A percentile compares a stretch with the other conserved stretches of the same genome.
Conservation (phyloP, 1,140 invertebrate species). For the Oreohelix idahoensis region DNA sequence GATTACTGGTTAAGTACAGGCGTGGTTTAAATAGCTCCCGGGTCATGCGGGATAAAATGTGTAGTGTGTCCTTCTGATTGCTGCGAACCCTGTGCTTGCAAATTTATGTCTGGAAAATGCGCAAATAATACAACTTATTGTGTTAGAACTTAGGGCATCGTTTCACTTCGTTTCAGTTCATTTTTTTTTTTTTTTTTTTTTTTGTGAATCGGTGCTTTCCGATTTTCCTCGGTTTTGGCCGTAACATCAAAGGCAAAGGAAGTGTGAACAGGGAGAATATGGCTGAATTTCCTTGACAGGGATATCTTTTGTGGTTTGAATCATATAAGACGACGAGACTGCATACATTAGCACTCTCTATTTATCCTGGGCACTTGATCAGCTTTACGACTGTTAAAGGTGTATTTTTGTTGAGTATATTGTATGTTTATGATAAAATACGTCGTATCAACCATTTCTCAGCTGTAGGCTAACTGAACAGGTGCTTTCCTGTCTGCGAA, state of each 20-base stretch:
- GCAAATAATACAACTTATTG: not conserved
- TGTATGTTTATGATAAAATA: not conserved
- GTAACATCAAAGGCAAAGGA: slow-evolving; percentile 40
- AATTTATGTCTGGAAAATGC: not conserved
- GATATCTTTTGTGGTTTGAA: not conserved
- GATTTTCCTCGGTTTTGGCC: slow-evolving; percentile 33
- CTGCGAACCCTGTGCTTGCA: not conserved
- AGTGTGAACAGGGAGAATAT: slow-evolving; percentile 29
- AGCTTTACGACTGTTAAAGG: not conserved
- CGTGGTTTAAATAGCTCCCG: not conserved
- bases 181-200: not conserved
- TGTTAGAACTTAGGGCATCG: not conserved
- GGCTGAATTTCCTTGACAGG: slow-evolving; percentile 21
- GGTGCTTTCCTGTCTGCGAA: slow-evolving; percentile 14
- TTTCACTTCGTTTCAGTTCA: not conserved
- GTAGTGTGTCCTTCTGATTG: too few species aligned
- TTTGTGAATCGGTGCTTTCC: slow-evolving; percentile 21
- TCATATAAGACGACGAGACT: not conserved
- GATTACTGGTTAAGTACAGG: not conserved
- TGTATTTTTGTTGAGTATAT: not conserved
- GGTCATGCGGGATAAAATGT: not conserved
- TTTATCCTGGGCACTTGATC: not conserved
- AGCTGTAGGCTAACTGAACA: too few species aligned
- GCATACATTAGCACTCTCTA: not conserved
- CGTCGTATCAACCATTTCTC: not conserved